Conservation (phyloP, 1,140 invertebrate species). For the Meloidogyne exigua region DNA sequence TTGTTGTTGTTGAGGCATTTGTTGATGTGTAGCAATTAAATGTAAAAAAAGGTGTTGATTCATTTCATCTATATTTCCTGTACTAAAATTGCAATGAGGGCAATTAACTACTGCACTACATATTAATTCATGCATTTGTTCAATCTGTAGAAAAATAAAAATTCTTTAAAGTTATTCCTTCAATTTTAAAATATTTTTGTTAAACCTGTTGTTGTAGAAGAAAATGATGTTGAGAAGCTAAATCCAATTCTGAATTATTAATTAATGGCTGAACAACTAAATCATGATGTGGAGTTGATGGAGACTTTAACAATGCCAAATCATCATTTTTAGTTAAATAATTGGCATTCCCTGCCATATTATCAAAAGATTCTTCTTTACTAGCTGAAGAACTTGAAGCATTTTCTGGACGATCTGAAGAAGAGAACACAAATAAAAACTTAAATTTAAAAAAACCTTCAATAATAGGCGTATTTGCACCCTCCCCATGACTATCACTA, state of each 20-base stretch:
- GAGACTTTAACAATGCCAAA: background rate
- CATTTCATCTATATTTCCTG: slow-evolving; percentile 29
- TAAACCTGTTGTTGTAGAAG: slow-evolving; percentile 26
- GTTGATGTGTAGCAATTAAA: slow-evolving; percentile 31
- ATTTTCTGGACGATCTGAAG: slow-evolving; percentile 25
- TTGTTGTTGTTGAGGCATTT: slow-evolving; percentile 19
- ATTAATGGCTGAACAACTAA: background rate
- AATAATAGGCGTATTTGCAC: slow-evolving; percentile 13
- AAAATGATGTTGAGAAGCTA: slow-evolving; percentile 2
- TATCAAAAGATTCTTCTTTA: slow-evolving; percentile 28
- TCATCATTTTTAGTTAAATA: slow-evolving; percentile 4
- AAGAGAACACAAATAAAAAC: background rate
- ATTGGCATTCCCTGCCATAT: too few species aligned
- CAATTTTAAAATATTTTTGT: background rate
- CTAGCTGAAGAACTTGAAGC: slow-evolving; percentile 24
- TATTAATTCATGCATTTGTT: slow-evolving; percentile 40
- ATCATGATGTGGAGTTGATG: slow-evolving; percentile 1
- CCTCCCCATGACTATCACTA: slow-evolving; percentile 36
- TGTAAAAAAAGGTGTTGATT: slow-evolving; percentile 28
- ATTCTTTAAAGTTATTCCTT: too few species aligned
- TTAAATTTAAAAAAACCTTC: slow-evolving; percentile 3
- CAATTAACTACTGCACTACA: slow-evolving; percentile 51
- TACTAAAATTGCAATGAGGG: slow-evolving; percentile 6
- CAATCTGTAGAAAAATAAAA: slow-evolving; percentile 20
- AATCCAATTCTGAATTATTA: slow-evolving; percentile 18